phyloP scores from a whole-genome alignment of 2,888 invertebrate species.

The Oxyteleia sp. region DNA sequence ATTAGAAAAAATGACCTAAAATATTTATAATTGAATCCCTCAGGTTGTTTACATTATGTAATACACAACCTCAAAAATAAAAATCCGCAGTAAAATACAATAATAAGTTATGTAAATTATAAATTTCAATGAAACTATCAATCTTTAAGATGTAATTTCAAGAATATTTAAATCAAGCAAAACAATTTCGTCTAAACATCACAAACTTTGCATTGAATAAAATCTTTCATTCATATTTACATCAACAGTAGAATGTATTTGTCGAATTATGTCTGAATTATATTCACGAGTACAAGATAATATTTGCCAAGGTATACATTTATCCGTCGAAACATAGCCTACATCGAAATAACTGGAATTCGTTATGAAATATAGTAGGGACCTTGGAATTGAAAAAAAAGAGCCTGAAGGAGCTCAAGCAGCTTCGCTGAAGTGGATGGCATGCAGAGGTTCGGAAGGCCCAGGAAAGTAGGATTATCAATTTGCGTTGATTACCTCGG shows the following conservation, averaged over 20 bases:
- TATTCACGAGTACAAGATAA: neutral
- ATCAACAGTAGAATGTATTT: no score
- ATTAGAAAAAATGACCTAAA: no score
- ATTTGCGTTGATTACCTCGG: conserved; percentile 85
- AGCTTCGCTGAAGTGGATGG: conserved; percentile 63
- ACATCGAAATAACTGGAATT: conserved; percentile 57
- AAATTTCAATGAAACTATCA: no score
- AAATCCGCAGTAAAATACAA: no score
- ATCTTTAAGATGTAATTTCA: no score
- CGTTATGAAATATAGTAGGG: conserved; percentile 60
- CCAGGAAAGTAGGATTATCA: conserved; percentile 84
- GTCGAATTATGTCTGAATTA: neutral
- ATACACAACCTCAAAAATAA: no score
- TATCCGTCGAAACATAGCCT: conserved; percentile 25
- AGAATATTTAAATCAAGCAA: no score
- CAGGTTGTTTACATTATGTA: no score
- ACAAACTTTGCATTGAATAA: neutral
- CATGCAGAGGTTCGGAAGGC: conserved; percentile 68
- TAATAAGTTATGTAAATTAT: no score
- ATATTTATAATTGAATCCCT: no score
- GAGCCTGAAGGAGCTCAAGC: conserved; percentile 52
- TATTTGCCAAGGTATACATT: conserved; percentile 33
- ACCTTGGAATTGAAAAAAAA: conserved; percentile 54
- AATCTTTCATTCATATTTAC: no score
- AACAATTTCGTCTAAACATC: no score